Conservation (phyloP, 2,888 invertebrate species). For the Willowsia nigromaculata region DNA sequence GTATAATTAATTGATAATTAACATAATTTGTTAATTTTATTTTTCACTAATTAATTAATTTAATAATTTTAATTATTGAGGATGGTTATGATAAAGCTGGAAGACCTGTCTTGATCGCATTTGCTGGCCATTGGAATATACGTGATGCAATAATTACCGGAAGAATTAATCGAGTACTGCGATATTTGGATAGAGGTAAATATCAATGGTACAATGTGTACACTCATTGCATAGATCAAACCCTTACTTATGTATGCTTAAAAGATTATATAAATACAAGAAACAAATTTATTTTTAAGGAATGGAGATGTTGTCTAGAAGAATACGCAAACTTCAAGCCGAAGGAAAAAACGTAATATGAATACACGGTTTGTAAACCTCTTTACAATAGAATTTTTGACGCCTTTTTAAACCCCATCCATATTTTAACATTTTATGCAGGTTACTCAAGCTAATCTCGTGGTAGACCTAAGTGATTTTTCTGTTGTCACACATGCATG, state of each 20-base stretch:
- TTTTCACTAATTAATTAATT: too few relatives aligned
- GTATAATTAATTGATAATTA: too few relatives aligned
- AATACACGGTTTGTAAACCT: neutral
- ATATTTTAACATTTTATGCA: neutral
- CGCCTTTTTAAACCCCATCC: neutral
- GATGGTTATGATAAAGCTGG: conserved; percentile 14
- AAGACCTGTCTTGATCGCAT: too few relatives aligned
- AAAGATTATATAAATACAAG: neutral
- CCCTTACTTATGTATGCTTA: too few relatives aligned
- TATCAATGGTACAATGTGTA: too few relatives aligned
- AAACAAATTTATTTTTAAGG: conserved; percentile 7
- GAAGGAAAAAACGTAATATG: conserved; percentile 41
- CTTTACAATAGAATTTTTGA: neutral
- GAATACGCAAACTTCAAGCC: neutral
- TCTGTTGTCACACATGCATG: neutral
- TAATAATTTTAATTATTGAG: too few relatives aligned
- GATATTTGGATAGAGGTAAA: neutral
- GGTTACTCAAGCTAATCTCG: conserved; percentile 41
- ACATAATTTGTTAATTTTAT: too few relatives aligned
- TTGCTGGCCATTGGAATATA: neutral
- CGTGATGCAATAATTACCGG: neutral
- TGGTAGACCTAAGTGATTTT: conserved; percentile 37
- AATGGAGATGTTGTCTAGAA: conserved; percentile 6
- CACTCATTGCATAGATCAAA: too few relatives aligned
- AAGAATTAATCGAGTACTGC: conserved; percentile 38